phyloP scores from a whole-genome alignment of 2,888 invertebrate genomes.

The Agrotis exclamationis region DNA sequence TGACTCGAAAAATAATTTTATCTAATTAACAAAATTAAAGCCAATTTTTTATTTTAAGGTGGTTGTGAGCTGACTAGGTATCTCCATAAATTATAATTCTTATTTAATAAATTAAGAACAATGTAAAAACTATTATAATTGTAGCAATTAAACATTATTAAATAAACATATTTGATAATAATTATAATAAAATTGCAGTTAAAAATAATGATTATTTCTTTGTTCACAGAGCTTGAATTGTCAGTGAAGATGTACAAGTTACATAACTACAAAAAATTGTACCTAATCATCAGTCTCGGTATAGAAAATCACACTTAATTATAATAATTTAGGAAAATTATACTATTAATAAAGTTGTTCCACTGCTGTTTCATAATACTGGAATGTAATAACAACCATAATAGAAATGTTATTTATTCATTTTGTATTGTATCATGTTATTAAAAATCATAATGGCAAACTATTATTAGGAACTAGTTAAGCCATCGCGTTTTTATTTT shows the following conservation, averaged over 20 bases:
- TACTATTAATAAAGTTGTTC: conserved; percentile 62
- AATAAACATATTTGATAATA: conserved; percentile 1
- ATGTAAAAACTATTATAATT: background rate
- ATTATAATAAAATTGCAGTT: background rate
- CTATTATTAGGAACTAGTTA: conserved; percentile 69
- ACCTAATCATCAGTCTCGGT: conserved; percentile 62
- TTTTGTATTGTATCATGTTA: conserved; percentile 72
- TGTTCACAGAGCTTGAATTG: conserved; percentile 83
- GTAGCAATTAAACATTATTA: background rate
- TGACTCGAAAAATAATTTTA: background rate
- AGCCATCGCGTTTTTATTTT: conserved; percentile 66
- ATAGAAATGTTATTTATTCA: conserved; percentile 78
- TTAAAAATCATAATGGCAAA: conserved; percentile 62
- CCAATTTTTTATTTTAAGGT: conserved; percentile 10
- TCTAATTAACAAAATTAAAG: conserved; percentile 27
- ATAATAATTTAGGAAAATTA: conserved; percentile 64
- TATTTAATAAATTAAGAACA: conserved; percentile 9
- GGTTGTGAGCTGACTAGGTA: conserved; percentile 26
- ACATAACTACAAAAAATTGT: conserved; percentile 64
- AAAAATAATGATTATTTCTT: conserved; percentile 48
- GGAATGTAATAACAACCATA: conserved; percentile 69
- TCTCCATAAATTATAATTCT: background rate
- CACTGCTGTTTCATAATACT: conserved; percentile 68
- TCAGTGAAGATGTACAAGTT: conserved; percentile 49
- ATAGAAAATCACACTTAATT: conserved; percentile 62